These are phyloP conservation scores for Tipula confusa DNA, from an alignment of 2,888 invertebrate species.

Conservation along the genomic window DNA sequence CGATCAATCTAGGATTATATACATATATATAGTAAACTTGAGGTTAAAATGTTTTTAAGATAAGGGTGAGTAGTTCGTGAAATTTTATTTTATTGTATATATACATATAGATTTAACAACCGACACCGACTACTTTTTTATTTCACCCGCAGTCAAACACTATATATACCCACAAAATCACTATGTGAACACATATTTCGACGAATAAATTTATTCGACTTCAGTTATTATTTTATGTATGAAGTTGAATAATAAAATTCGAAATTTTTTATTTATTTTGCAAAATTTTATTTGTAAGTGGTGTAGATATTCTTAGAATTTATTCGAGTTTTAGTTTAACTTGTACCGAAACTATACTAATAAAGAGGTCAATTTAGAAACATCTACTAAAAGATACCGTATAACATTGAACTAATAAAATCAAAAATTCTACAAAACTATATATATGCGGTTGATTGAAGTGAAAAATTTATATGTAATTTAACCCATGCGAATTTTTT, in stretches of 20 bases:
- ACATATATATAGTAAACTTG: background rate
- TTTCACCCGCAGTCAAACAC: background rate
- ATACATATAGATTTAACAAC: background rate
- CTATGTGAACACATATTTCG: background rate
- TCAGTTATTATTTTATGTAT: background rate
- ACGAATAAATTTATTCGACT: background rate
- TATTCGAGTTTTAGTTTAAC: background rate
- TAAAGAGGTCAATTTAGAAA: background rate
- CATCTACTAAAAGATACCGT: background rate
- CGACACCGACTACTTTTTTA: background rate
- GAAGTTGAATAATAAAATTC: background rate
- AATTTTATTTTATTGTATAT: background rate
- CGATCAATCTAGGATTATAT: background rate
- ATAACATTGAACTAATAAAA: background rate
- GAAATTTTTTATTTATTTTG: background rate
- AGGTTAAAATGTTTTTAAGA: background rate
- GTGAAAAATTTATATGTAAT: background rate
- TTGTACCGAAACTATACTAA: background rate
- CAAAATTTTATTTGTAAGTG: background rate
- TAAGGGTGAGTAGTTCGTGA: background rate
- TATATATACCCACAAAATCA: background rate
- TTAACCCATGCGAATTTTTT: background rate
- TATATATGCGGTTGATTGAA: background rate
- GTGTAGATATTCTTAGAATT: background rate
- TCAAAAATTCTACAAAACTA: background rate